Evolutionary conservation across 2,888 invertebrate genomes (phyloP).

Genomic region (Sesamia inferens): DNA sequence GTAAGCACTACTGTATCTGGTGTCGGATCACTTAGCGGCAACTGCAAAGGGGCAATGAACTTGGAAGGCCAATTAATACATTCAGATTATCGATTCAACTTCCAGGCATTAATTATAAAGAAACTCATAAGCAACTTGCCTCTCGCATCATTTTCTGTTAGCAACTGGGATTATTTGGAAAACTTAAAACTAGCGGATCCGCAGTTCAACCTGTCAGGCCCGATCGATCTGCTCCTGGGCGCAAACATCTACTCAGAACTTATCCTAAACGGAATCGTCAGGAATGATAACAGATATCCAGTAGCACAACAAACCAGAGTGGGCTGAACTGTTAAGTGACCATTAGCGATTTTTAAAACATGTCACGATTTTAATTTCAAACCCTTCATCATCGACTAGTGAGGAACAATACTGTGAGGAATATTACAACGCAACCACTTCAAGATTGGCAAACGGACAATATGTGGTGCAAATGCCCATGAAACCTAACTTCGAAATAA

Average conservation of each 20-base stretch:
- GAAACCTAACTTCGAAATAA: conserved; percentile 12
- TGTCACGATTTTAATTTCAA: conserved; percentile 11
- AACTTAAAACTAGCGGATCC: too few species aligned
- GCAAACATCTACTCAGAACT: too few species aligned
- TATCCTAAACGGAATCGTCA: conserved; percentile 18
- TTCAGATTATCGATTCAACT: background rate
- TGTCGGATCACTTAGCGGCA: conserved; percentile 7
- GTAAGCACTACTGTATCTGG: conserved; percentile 29
- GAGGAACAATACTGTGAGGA: too few species aligned
- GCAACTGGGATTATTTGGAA: too few species aligned
- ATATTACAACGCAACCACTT: too few species aligned
- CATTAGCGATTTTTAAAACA: background rate
- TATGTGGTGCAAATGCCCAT: conserved; percentile 16
- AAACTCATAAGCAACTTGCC: conserved; percentile 15
- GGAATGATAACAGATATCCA: conserved; percentile 1
- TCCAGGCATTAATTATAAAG: too few species aligned
- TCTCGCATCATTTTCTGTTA: conserved; percentile 1
- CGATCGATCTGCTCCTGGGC: conserved; percentile 2
- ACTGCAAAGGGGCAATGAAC: conserved; percentile 33
- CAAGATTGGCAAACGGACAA: conserved; percentile 8
- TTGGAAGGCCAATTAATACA: conserved; percentile 16
- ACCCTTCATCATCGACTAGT: background rate
- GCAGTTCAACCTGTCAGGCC: conserved; percentile 19
- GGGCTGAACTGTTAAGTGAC: conserved; percentile 2
- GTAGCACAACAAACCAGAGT: conserved; percentile 20